phyloP scores from a whole-genome alignment of 2,113 vertebrate species.

The Lethenteron camtschaticum region DNA sequence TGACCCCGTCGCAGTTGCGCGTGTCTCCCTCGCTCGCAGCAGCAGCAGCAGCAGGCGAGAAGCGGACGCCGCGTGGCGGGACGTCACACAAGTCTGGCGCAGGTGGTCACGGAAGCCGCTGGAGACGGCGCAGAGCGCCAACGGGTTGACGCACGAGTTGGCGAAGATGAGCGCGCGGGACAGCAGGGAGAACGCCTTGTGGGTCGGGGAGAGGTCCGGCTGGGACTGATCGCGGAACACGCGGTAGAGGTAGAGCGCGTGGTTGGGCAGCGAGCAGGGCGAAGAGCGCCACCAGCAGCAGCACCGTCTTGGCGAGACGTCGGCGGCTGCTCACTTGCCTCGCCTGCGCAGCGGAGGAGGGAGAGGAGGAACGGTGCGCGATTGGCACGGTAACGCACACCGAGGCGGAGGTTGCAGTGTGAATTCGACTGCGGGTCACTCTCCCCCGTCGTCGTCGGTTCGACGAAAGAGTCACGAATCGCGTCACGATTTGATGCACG shows the following conservation, averaged over 20 bases:
- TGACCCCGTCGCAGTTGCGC: too few species aligned
- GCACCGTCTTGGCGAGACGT: constrained; percentile 68
- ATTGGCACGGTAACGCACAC: too few species aligned
- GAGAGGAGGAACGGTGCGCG: too few species aligned
- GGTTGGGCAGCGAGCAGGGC: constrained; percentile 87
- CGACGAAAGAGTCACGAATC: too few species aligned
- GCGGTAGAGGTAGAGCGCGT: constrained; percentile 70
- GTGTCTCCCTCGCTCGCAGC: too few species aligned
- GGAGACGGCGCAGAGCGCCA: constrained; percentile 82
- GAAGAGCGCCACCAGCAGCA: constrained; percentile 79
- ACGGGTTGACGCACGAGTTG: constrained; percentile 84
- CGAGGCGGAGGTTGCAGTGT: too few species aligned
- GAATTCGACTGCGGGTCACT: too few species aligned
- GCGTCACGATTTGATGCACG: too few species aligned
- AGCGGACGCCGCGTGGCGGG: too few species aligned
- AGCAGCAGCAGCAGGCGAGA: too few species aligned
- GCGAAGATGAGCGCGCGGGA: constrained; percentile 76
- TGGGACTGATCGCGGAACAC: constrained; percentile 63
- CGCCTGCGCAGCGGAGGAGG: constrained; percentile 5
- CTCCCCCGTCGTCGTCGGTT: too few species aligned
- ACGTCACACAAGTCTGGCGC: too few species aligned
- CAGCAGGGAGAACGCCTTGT: constrained; percentile 51
- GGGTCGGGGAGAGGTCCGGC: constrained; percentile 65
- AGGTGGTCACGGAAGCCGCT: constrained; percentile 38
- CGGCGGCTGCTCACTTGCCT: constrained; percentile 68